These are phyloP conservation scores for Microplitis mediator DNA, from an alignment of 1,140 invertebrate genomes.

Conservation along the genomic window DNA sequence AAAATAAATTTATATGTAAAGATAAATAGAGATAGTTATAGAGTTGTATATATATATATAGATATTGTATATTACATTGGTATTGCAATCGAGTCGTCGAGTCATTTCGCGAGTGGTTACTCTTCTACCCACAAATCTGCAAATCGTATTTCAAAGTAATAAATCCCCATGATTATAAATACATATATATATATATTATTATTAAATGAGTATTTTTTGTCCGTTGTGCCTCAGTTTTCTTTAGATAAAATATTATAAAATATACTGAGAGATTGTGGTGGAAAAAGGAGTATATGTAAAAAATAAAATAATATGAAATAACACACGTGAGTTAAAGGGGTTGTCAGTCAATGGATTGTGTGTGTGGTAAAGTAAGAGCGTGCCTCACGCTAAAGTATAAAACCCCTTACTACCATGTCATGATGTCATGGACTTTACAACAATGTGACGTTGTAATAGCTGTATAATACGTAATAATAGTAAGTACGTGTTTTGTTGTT, in stretches of 20 bases:
- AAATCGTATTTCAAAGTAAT: not conserved
- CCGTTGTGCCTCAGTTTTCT: too few species aligned
- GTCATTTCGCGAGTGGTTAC: constrained; percentile 15
- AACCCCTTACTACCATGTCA: not conserved
- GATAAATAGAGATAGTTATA: too few species aligned
- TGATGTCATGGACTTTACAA: constrained; percentile 34
- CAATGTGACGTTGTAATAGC: constrained; percentile 45
- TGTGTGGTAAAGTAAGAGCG: constrained; percentile 30
- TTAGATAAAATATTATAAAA: too few species aligned
- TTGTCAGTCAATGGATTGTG: constrained; percentile 42
- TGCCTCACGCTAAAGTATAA: constrained; percentile 44
- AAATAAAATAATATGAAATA: too few species aligned
- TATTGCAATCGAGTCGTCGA: not conserved
- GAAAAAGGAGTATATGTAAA: constrained; percentile 2
- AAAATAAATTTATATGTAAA: too few species aligned
- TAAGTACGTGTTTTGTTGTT: constrained; percentile 36
- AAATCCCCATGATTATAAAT: not conserved
- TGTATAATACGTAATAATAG: constrained; percentile 39
- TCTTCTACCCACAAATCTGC: not conserved
- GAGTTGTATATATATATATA: too few species aligned
- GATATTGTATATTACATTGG: too few species aligned
- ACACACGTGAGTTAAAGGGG: constrained; percentile 31
- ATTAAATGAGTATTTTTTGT: too few species aligned
- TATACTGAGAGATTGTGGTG: too few species aligned
- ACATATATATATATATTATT: too few species aligned